Evolutionary conservation across 2,797 vertebrate species (phyloP).

Genomic region (Hypotaenidia okinawae): DNA sequence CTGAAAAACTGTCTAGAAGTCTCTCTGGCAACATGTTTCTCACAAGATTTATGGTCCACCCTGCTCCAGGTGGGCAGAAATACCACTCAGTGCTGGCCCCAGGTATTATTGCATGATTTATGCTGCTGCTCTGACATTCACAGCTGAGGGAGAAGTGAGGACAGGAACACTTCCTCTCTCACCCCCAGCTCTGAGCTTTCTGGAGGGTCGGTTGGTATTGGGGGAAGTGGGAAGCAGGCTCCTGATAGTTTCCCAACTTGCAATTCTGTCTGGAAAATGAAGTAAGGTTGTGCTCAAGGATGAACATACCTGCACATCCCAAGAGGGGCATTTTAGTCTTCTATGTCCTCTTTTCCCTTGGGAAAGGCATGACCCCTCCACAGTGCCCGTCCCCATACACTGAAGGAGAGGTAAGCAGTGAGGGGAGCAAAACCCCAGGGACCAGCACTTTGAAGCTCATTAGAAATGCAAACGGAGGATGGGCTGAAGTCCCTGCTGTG

Average conservation of each 20-base stretch:
- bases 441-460: background rate
- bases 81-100: background rate
- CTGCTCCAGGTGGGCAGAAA: conserved; percentile 24
- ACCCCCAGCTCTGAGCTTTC: background rate
- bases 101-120: background rate
- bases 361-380: background rate
- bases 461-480: background rate
- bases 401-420: background rate
- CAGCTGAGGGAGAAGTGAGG: background rate
- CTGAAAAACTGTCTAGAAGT: conserved; percentile 49
- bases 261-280: background rate
- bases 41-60: background rate
- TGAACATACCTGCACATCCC: background rate
- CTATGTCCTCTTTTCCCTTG: background rate
- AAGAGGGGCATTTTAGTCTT: background rate
- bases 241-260: background rate
- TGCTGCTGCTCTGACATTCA: background rate
- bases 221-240: background rate
- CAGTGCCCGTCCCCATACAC: rapidly evolving
- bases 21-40: conserved; percentile 7
- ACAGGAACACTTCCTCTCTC: background rate
- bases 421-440: background rate
- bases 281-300: background rate
- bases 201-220: background rate
- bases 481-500: rapidly evolving